Evolutionary conservation across 2,113 vertebrate species (phyloP), one percentile per base, ranked within the genome.

Genomic region (Oncorhynchus clarkii): DNA sequence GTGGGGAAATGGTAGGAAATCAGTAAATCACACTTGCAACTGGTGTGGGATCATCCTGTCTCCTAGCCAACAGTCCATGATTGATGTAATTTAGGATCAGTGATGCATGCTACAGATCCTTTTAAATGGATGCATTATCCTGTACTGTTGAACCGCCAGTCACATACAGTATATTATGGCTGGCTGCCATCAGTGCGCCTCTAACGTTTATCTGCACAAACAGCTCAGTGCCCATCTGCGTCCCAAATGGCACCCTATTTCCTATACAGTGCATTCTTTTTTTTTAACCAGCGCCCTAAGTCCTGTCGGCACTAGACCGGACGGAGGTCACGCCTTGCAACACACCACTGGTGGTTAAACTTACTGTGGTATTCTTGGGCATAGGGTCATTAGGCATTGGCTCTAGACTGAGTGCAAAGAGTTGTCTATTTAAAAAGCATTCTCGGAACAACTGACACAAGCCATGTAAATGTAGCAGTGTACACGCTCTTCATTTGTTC

Each of bases 371-470:
- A 3, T 49, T 18, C 24, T 20, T 27, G 1, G 72, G 9, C 12
- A 2, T 26, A 7, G 51, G 78, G 76, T 84, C 76, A 67, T 59
- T 83, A 45, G 65, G 57, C 70, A 70, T 59, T 67, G 70, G 1
- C 1, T 45, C 48, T 65, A 71, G 29, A 39, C 64, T 39, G 29
- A 54, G 2, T 27, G 12, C 18, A 20, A 31, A 62, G 8, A 74
- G 45, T 62, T 31, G 16, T 67, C 16, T 65, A 7, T 54, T 29
- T 67, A 18, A 34, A 34, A 34, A 34, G 6, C 34, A 18, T 6
- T 22, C 3, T 60, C 2, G 14, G 29, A 39, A 31, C 14, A 68
- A n/a, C 5, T 54, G 51, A 18, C 59, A 16, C 18, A 5, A n/a
- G 8, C 59, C 59, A 62, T 22, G 6, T 62, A 7, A 22, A 22